A percentile compares a stretch with the other conserved stretches of the same genome.
These are phyloP conservation scores for Columba livia DNA, from an alignment of 2,113 vertebrate genomes.

Conservation along the genomic window DNA sequence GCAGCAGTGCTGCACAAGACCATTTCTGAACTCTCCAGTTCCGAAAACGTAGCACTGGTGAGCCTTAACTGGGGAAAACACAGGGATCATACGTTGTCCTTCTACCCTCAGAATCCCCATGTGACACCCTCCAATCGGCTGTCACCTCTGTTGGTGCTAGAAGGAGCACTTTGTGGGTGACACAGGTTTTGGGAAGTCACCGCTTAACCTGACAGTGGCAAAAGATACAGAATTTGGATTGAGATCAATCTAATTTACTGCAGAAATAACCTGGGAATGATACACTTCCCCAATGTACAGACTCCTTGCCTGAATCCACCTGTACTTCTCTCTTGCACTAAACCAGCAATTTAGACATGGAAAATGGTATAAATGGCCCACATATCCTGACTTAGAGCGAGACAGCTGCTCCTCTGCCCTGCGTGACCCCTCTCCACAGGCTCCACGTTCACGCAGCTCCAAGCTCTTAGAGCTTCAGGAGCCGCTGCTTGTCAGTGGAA, in stretches of 20 bases:
- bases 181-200: not conserved
- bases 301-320: not conserved
- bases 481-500: fast-evolving
- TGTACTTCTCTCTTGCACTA: not conserved
- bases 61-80: not conserved
- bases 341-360: not conserved
- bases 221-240: not conserved
- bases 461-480: not conserved
- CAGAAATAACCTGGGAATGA: not conserved
- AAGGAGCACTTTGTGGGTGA: not conserved
- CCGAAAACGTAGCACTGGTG: not conserved
- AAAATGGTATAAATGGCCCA: not conserved
- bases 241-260: not conserved
- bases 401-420: not conserved
- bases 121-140: not conserved
- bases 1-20: not conserved
- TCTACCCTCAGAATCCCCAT: not conserved
- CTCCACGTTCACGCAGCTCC: not conserved
- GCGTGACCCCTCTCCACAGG: not conserved
- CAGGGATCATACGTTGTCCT: too few relatives aligned
- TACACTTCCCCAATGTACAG: not conserved
- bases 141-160: fast-evolving
- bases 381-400: not conserved
- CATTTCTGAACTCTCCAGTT: not conserved
- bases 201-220: not conserved